phyloP scores from a whole-genome alignment of 2,113 vertebrate genomes.

The Pangasianodon hypophthalmus region DNA sequence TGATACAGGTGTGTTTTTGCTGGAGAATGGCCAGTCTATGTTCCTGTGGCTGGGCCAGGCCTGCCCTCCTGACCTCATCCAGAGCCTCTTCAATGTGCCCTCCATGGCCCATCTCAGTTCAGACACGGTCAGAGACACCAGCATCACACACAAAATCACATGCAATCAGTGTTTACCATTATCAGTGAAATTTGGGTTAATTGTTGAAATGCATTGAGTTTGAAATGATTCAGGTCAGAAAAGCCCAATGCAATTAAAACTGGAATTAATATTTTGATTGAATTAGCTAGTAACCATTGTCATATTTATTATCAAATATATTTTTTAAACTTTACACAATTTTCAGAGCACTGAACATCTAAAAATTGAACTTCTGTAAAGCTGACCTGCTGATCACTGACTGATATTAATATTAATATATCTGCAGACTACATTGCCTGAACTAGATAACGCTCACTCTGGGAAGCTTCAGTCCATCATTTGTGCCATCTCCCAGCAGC shows the following conservation, averaged over 20 bases:
- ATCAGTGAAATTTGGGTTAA: neutral
- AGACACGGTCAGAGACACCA: conserved; percentile 74
- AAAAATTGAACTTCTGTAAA: neutral
- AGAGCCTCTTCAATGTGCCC: conserved; percentile 86
- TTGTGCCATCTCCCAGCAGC: conserved; percentile 74
- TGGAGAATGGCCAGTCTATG: conserved; percentile 84
- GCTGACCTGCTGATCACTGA: conserved; percentile 6
- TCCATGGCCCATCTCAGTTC: conserved; percentile 84
- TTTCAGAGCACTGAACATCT: neutral
- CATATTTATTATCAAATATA: neutral
- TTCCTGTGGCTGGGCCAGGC: conserved; percentile 91
- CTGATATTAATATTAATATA: neutral
- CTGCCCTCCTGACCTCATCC: conserved; percentile 82
- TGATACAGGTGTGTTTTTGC: conserved; percentile 84
- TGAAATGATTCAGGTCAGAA: neutral
- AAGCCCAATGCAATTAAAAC: neutral
- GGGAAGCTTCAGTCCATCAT: conserved; percentile 81
- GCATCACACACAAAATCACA: neutral
- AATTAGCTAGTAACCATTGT: neutral
- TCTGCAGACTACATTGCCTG: conserved; percentile 79
- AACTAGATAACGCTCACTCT: conserved; percentile 83
- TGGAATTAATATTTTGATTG: neutral
- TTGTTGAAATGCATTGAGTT: neutral
- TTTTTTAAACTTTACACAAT: neutral
- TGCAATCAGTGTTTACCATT: neutral